These are phyloP conservation scores for Anhinga rufa DNA, from an alignment of 2,113 vertebrate genomes.

Conservation along the genomic window DNA sequence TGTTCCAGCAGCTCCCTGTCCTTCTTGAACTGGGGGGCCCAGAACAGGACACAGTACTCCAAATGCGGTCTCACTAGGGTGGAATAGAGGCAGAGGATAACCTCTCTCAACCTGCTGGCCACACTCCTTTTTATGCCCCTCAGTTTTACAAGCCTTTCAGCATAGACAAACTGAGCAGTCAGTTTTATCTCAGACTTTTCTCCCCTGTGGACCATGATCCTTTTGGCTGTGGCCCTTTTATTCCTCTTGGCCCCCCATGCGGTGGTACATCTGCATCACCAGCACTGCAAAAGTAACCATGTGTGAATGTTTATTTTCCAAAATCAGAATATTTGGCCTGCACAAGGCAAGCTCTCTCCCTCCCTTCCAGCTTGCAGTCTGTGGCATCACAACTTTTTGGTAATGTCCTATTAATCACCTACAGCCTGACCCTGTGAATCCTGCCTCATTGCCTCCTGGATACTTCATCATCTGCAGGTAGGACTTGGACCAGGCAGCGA, in stretches of 20 bases:
- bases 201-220: neutral
- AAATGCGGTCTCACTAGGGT: too few species aligned
- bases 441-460: neutral
- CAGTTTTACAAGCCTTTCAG: neutral
- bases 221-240: neutral
- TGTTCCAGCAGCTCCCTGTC: too few species aligned
- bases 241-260: neutral
- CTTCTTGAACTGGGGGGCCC: too few species aligned
- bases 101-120: too few species aligned
- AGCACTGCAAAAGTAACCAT: neutral
- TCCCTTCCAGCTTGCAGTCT: neutral
- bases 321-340: neutral
- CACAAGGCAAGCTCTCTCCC: neutral
- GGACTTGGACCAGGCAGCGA: neutral
- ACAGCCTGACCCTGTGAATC: neutral
- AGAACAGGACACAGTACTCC: too few species aligned
- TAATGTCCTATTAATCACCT: slow-evolving; percentile 34
- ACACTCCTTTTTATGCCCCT: too few species aligned
- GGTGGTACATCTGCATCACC: neutral
- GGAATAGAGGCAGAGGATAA: too few species aligned
- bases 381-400: neutral
- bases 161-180: neutral
- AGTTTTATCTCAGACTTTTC: neutral
- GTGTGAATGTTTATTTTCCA: neutral
- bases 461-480: neutral